A percentile compares a stretch with the other conserved stretches of the same genome.
Evolutionary conservation across 2,888 invertebrate genomes (phyloP).

Genomic region (Zelleria hepariella): DNA sequence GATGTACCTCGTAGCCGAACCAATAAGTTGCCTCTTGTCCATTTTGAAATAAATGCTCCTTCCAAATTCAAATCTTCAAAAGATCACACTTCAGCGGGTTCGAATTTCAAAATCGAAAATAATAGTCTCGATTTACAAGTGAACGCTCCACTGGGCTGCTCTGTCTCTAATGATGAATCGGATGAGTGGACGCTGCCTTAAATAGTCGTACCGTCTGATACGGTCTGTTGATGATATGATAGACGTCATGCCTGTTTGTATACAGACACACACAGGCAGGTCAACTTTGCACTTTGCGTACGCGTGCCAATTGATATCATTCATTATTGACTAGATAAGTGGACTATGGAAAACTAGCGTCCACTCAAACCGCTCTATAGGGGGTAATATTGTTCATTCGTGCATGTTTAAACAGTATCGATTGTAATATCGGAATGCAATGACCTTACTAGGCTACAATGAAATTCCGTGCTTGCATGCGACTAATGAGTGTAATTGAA

Average conservation of each 20-base stretch:
- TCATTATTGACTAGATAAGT: not conserved
- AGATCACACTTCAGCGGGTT: not conserved
- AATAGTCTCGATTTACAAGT: not conserved
- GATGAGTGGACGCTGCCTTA: conserved; percentile 17
- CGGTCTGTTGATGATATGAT: conserved; percentile 26
- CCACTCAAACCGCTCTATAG: not conserved
- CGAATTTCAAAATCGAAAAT: not conserved
- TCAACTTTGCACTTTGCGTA: conserved; percentile 45
- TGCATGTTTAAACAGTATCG: not conserved
- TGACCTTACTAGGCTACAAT: not conserved
- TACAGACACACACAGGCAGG: conserved; percentile 16
- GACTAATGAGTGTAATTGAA: not conserved
- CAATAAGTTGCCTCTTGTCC: conserved; percentile 73
- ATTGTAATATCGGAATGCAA: not conserved
- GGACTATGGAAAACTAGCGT: not conserved
- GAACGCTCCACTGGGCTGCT: conserved; percentile 5
- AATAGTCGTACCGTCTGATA: not conserved
- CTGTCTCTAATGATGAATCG: conserved; percentile 6
- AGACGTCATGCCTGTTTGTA: conserved; percentile 21
- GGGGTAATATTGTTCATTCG: not conserved
- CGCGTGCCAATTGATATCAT: conserved; percentile 30
- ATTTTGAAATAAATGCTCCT: conserved; percentile 21
- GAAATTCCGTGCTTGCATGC: not conserved
- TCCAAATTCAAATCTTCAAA: conserved; percentile 6
- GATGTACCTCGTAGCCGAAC: conserved; percentile 79